phyloP scores from a whole-genome alignment of 2,888 invertebrate species.

The Orchesella flavescens region DNA sequence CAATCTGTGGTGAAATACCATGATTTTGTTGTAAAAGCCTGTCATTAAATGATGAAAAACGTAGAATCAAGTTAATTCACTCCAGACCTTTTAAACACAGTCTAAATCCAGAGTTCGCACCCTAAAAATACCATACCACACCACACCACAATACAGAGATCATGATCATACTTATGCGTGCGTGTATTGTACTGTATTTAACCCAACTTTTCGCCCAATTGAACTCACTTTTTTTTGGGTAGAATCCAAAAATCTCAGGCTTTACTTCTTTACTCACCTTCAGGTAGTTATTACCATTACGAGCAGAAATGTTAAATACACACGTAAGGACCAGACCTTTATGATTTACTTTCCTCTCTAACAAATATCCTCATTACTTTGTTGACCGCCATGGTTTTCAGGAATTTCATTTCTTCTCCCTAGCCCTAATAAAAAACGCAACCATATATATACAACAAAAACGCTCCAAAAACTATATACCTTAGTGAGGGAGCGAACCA shows the following conservation, averaged over 20 bases:
- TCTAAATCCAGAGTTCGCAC: slow-evolving; percentile 9
- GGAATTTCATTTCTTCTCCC: slow-evolving; percentile 14
- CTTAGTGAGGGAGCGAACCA: background rate
- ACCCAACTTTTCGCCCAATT: slow-evolving; percentile 66
- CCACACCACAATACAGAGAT: no score
- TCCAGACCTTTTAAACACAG: background rate
- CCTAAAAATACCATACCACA: no score
- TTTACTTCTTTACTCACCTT: background rate
- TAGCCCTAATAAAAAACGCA: background rate
- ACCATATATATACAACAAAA: slow-evolving; percentile 8
- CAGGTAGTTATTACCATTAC: slow-evolving; percentile 50
- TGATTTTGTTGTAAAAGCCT: slow-evolving; percentile 31
- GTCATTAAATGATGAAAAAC: slow-evolving; percentile 25
- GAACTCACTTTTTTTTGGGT: slow-evolving; percentile 59
- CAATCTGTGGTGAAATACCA: slow-evolving; percentile 33
- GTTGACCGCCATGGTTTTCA: slow-evolving; percentile 44
- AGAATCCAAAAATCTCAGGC: slow-evolving; percentile 37
- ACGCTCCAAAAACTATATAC: slow-evolving; percentile 19
- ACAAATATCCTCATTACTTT: slow-evolving; percentile 48
- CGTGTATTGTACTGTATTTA: slow-evolving; percentile 2
- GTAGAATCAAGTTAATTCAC: slow-evolving; percentile 28
- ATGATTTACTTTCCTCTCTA: slow-evolving; percentile 59
- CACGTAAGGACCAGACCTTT: slow-evolving; percentile 47
- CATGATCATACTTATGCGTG: no score
- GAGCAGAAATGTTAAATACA: slow-evolving; percentile 32